A percentile compares a stretch with the other conserved stretches of the same genome.
phyloP scores from a whole-genome alignment of 1,140 invertebrate species.

The Camponotus vicinus region DNA sequence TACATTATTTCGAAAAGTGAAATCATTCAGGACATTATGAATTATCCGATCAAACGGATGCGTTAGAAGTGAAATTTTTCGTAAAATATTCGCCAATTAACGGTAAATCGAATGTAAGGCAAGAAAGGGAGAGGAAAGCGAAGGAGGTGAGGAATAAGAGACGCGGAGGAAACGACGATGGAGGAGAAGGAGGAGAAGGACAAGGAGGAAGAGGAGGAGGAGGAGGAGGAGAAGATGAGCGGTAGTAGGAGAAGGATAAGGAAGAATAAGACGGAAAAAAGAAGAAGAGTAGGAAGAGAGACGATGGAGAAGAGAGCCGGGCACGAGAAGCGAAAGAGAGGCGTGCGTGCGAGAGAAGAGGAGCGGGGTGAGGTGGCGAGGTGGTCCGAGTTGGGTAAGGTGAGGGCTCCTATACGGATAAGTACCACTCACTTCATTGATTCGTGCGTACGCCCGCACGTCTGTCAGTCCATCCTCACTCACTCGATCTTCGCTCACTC shows the following conservation, averaged over 20 bases:
- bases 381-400: slow-evolving; percentile 77
- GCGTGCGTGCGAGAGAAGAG: slow-evolving; percentile 49
- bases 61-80: background rate
- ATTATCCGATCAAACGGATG: background rate
- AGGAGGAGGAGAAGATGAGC: background rate
- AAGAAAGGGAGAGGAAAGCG: slow-evolving; percentile 29
- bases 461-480: slow-evolving; percentile 75
- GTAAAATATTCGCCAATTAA: slow-evolving; percentile 24
- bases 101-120: slow-evolving; percentile 11
- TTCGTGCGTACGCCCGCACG: slow-evolving; percentile 79
- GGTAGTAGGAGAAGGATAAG: slow-evolving; percentile 64
- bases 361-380: slow-evolving; percentile 55
- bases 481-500: slow-evolving; percentile 66
- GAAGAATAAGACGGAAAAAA: slow-evolving; percentile 48
- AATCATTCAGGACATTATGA: background rate
- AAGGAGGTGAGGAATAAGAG: slow-evolving; percentile 31
- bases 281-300: slow-evolving; percentile 48
- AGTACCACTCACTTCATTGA: slow-evolving; percentile 82
- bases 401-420: slow-evolving; percentile 78
- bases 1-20: background rate
- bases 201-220: slow-evolving; percentile 17
- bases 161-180: slow-evolving; percentile 32
- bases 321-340: slow-evolving; percentile 74
- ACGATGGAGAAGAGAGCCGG: slow-evolving; percentile 72
- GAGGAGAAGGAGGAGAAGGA: slow-evolving; percentile 56